phyloP scores from a whole-genome alignment of 2,888 invertebrate species.

The Lasioglossum marginatum region DNA sequence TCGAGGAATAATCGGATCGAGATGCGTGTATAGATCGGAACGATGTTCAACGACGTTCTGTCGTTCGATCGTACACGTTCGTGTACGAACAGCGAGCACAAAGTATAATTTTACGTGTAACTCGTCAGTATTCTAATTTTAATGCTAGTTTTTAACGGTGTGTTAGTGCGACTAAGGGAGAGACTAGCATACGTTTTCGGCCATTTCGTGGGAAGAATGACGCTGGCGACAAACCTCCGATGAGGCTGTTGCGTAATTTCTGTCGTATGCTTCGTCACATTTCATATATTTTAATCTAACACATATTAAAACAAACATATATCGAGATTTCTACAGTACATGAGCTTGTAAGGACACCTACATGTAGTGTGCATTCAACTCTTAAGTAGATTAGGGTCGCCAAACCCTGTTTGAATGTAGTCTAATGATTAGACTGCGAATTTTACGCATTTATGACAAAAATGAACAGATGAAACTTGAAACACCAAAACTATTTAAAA shows the following conservation, averaged over 20 bases:
- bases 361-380: not conserved
- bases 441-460: not conserved
- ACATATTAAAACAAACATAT: not conserved
- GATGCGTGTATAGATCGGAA: not conserved
- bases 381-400: not conserved
- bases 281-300: not conserved
- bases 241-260: not conserved
- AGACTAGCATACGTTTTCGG: slow-evolving; percentile 17
- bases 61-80: slow-evolving; percentile 8
- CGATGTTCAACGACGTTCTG: not conserved
- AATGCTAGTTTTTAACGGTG: slow-evolving; percentile 47
- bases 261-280: not conserved
- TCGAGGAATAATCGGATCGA: slow-evolving; percentile 17
- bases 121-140: slow-evolving; percentile 63
- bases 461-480: not conserved
- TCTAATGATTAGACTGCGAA: no score
- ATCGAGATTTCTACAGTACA: not conserved
- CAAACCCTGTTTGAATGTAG: not conserved
- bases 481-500: not conserved
- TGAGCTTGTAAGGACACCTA: not conserved
- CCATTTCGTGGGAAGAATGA: slow-evolving; percentile 35
- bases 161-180: slow-evolving; percentile 39
- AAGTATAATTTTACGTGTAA: slow-evolving; percentile 47
- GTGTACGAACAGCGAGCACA: not conserved
- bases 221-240: slow-evolving; percentile 47